These are phyloP conservation scores for Enteromius radiatus DNA, from an alignment of 2,797 vertebrate genomes.

Conservation along the genomic window DNA sequence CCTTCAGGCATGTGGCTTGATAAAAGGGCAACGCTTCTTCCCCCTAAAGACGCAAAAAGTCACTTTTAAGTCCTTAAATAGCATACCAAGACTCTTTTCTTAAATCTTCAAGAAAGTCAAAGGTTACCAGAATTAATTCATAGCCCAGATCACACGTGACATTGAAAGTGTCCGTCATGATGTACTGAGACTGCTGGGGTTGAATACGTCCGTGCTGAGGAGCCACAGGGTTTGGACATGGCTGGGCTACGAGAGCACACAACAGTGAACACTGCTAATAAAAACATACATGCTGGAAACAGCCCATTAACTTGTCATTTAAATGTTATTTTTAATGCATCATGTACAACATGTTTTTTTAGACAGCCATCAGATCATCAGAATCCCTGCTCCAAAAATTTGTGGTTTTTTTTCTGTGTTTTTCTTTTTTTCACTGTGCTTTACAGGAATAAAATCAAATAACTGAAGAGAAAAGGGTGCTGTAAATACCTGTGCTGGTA, in stretches of 20 bases:
- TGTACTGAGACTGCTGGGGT: slow-evolving; percentile 62
- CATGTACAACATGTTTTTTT: slow-evolving; percentile 20
- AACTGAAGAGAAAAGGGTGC: background rate
- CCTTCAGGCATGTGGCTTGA: slow-evolving; percentile 66
- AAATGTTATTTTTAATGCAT: slow-evolving; percentile 27
- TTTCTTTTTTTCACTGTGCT: no score
- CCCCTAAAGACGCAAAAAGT: slow-evolving; percentile 51
- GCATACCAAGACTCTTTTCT: background rate
- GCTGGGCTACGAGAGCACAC: slow-evolving; percentile 58
- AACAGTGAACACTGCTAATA: slow-evolving; percentile 8
- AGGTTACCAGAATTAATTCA: slow-evolving; percentile 63
- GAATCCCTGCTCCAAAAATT: background rate
- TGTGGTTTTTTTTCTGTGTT: no score
- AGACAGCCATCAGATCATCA: slow-evolving; percentile 32
- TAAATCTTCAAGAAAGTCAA: slow-evolving; percentile 30
- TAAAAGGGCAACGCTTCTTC: slow-evolving; percentile 61
- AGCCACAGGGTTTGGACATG: slow-evolving; percentile 70
- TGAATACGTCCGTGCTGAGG: slow-evolving; percentile 71
- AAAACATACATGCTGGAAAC: slow-evolving; percentile 7
- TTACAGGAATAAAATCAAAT: background rate
- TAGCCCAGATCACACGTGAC: slow-evolving; percentile 62
- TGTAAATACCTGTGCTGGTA: slow-evolving; percentile 64
- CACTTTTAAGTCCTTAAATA: slow-evolving; percentile 42
- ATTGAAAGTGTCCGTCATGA: slow-evolving; percentile 62
- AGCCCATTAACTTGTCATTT: slow-evolving; percentile 26